Conservation (phyloP, 2,888 invertebrate genomes). For the Callinectes sapidus region DNA sequence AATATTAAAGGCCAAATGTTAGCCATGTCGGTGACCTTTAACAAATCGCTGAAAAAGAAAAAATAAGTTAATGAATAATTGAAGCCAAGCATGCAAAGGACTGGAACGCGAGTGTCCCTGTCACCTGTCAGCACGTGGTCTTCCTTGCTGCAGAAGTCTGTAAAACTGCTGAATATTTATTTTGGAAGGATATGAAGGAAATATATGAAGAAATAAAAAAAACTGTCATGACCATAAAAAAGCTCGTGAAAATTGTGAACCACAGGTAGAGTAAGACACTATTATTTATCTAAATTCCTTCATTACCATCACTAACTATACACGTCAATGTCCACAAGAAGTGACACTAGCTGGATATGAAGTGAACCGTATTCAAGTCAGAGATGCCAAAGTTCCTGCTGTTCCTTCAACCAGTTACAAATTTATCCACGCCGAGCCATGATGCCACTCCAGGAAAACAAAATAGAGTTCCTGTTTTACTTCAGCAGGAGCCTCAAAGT, state of each 20-base stretch:
- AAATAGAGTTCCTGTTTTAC: not conserved
- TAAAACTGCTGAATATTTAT: not conserved
- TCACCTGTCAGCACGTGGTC: not conserved
- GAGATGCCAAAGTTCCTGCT: not conserved
- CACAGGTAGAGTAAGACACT: not conserved
- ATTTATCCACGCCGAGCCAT: not conserved
- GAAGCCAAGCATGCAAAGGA: not conserved
- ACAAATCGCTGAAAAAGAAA: not conserved
- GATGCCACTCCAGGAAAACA: not conserved
- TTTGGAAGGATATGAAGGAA: not conserved
- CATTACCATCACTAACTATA: not conserved
- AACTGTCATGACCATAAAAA: not conserved
- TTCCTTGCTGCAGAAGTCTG: not conserved
- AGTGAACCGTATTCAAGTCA: not conserved
- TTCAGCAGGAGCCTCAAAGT: not conserved
- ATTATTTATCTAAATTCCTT: not conserved
- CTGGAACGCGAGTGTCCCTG: not conserved
- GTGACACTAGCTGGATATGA: not conserved
- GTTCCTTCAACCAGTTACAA: not conserved
- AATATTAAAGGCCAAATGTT: not conserved
- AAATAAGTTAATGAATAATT: not conserved
- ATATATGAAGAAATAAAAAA: not conserved
- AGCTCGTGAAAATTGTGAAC: not conserved
- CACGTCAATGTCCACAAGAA: not conserved
- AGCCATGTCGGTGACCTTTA: not conserved